Evolutionary conservation across 2,113 vertebrate species (phyloP), one percentile per base, ranked within the genome.

Genomic region (Columbina picui): DNA sequence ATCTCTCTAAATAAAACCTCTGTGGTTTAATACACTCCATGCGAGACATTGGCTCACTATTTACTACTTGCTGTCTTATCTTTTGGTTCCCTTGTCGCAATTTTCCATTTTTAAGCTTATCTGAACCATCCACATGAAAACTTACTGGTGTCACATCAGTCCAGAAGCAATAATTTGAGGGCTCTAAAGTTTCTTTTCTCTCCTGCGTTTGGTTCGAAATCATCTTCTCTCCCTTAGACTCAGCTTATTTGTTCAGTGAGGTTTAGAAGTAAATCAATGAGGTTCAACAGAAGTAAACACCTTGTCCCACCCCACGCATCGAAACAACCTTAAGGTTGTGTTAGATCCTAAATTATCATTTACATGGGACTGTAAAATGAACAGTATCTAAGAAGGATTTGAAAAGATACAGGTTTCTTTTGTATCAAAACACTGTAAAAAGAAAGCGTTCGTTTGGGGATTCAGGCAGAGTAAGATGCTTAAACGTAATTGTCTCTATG

Each of bases 131-230:
- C 68, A 96, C 71, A 21, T 97, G 93, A 47, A 88, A 97, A 94
- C 84, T 87, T 94, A 88, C 94, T 89, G 81, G 73, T 97, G 95
- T 86, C 77, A 64, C 93, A 96, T 97, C 95, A 87, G 88, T 96
- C 85, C 94, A 94, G 96, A 96, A 97, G 95, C 94, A 97, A 47
- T 96, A 93, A 91, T 96, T 95, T 97, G 97, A 98, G 98, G 98
- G 98, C 98, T 98, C 97, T 98, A 98, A 98, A 98, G 97, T 98
- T 98, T 98, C 98, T 98, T 98, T 94, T 90, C 59, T 96, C 80
- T 96, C 60, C 59, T 95, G 87, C 95, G 85, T 96, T 93, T 70
- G 63, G 41, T 78, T 90, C 69, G 39, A 50, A 86, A 80, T 38
- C 29, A 0, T 74, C 59, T 53, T 85, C 64, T 84, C 59, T 69